Percentiles rank a stretch among this genome's conserved stretches.
phyloP scores from a whole-genome alignment of 2,113 vertebrate species.

The Callionymus lyra region DNA sequence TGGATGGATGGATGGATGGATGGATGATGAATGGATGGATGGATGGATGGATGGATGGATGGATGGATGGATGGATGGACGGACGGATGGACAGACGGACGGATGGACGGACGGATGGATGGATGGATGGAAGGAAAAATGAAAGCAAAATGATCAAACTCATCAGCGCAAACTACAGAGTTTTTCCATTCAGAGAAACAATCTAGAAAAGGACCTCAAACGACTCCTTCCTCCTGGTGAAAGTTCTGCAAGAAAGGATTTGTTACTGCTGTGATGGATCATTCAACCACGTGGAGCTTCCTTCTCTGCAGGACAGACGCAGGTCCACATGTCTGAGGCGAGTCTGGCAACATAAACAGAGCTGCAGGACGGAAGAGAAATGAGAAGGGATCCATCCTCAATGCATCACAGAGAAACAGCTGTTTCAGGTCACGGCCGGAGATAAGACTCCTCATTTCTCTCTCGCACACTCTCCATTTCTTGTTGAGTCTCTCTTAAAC shows the following conservation, averaged over 20 bases:
- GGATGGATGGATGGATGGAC: too few species aligned
- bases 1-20: too few species aligned
- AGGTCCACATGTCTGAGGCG: slow-evolving; percentile 46
- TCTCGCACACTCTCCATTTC: slow-evolving; percentile 11
- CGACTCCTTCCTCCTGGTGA: too few species aligned
- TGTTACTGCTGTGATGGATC: slow-evolving; percentile 31
- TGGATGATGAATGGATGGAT: too few species aligned
- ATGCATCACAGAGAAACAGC: slow-evolving; percentile 60
- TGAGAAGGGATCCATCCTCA: slow-evolving; percentile 57
- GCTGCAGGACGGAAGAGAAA: slow-evolving; percentile 57
- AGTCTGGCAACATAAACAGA: slow-evolving; percentile 54
- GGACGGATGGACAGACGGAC: too few species aligned
- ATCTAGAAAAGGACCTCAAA: too few species aligned
- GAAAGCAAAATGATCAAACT: too few species aligned
- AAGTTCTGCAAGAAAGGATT: slow-evolving; percentile 3
- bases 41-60: too few species aligned
- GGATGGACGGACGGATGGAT: too few species aligned
- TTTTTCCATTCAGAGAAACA: too few species aligned
- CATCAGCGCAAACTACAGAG: too few species aligned
- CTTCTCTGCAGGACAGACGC: slow-evolving; percentile 27
- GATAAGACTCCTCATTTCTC: slow-evolving; percentile 50
- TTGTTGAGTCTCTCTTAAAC: slow-evolving; percentile 17
- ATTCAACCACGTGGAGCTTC: slow-evolving; percentile 36
- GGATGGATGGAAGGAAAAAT: too few species aligned
- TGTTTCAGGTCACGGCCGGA: slow-evolving; percentile 63